Conservation (phyloP, 2,797 vertebrate genomes). For the Saxicola maurus region DNA sequence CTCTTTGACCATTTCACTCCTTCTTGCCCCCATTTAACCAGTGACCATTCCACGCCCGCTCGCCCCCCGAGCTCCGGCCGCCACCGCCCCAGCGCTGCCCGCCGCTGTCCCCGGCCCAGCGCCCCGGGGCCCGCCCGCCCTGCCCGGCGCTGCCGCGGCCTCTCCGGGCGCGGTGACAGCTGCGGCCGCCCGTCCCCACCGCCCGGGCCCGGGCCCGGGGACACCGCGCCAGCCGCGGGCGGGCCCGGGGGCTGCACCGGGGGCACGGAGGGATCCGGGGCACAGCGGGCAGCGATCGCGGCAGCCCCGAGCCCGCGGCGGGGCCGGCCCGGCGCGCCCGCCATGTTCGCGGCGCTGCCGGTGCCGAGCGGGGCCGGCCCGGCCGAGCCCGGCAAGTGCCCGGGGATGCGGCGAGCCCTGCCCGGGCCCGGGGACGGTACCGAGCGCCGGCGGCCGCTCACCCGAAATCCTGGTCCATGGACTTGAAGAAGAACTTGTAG, state of each 20-base stretch:
- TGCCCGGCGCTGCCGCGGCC: background rate
- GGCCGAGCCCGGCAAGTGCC: background rate
- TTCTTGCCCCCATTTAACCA: background rate
- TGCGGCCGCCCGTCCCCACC: background rate
- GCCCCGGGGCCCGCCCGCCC: background rate
- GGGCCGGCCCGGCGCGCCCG: background rate
- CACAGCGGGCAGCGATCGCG: background rate
- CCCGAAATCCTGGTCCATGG: slow-evolving; percentile 99
- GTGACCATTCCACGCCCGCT: background rate
- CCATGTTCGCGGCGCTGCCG: background rate
- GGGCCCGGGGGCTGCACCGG: background rate
- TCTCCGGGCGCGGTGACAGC: background rate
- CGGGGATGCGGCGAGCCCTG: background rate
- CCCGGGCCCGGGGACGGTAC: background rate
- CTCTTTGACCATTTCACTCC: fast-evolving
- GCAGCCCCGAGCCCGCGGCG: background rate
- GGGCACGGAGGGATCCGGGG: background rate
- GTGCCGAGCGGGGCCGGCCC: background rate
- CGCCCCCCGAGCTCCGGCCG: background rate
- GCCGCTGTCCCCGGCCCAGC: background rate
- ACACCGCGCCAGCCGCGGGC: background rate
- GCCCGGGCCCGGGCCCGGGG: background rate
- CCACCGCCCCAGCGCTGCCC: background rate
- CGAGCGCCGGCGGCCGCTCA: slow-evolving; percentile 63
- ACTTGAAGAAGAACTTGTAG: slow-evolving; percentile 99